Base-by-base conservation (phyloP, 2,797 vertebrate species). In the Tragelaphus eurycerus region DNA sequence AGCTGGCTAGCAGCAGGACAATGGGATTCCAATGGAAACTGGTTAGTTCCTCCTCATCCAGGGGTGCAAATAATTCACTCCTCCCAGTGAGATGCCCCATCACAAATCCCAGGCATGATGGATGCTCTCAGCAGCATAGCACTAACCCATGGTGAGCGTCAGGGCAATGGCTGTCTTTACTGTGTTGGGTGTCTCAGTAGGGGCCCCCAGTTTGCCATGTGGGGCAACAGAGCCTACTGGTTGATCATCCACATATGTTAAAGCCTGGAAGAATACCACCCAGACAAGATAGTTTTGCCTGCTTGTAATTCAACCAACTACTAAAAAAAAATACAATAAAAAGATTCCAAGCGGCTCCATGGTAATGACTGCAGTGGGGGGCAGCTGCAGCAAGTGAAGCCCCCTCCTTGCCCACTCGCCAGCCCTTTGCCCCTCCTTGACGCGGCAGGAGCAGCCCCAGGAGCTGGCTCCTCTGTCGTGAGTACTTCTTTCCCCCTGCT, bases 301-400 rank as follows among this genome's bases (percentile, higher is more conserved):
- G 38, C 10, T 21, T 43, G 64, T 43, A 55, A 88, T 82, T 55
- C 16, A 67, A 74, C 10, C 86, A 43, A n/a, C 50, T 43, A 12
- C 57, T 76, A 43, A 76, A 43, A 74, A 17, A 43, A 74, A n/a
- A 19, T 14, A 60, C 5, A 74, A 6, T 38, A 14, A 74, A 43
- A 43, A 27, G 3, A 3, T 43, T 74, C 38, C 71, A 74, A 43
- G 71, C 2, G 0, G 38, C 71, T 43, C 38, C 38, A 25, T 43
- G 67, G 38, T 0, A 14, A 74, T 0, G 38, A 43, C 71, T 74
- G 71, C 38, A 43, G 38, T 43, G 11, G 38, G 38, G 0, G 71
- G 71, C 2, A 43, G 12, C 11, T 25, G 34, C 38, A 43, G 71
- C 38, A 43, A 74, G 71, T 0, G 0, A 25, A 74, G 21, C 21